Percentiles rank a stretch among this genome's conserved stretches.
phyloP scores from a whole-genome alignment of 2,888 invertebrate genomes.

The Hirtodrosophila cameraria region DNA sequence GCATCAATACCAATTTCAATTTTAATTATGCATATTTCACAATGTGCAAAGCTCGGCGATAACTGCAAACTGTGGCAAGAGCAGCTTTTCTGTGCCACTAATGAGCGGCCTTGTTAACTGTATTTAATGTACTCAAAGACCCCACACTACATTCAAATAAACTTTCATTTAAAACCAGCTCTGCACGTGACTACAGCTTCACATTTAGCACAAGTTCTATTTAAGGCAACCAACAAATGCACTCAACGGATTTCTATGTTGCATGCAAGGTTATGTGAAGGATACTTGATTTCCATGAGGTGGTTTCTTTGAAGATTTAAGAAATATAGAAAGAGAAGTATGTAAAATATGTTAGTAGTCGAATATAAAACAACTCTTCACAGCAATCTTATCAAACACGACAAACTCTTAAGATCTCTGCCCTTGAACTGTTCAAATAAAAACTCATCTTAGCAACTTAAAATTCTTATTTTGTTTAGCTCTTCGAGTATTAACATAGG shows the following conservation, averaged over 20 bases:
- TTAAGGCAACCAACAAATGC: constrained; percentile 8
- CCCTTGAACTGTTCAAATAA: too few species aligned
- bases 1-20: constrained; percentile 43
- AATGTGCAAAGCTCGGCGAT: too few species aligned
- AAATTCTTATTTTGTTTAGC: too few species aligned
- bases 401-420: too few species aligned
- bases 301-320: too few species aligned
- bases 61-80: not conserved
- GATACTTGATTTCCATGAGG: not conserved
- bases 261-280: not conserved
- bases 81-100: constrained; percentile 6
- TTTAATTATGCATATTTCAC: constrained; percentile 42
- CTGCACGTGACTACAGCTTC: not conserved
- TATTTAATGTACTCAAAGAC: not conserved
- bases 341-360: too few species aligned
- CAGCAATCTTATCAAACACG: too few species aligned
- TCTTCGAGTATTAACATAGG: too few species aligned
- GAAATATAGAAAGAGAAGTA: too few species aligned
- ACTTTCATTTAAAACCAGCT: constrained; percentile 2
- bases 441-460: too few species aligned
- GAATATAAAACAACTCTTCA: too few species aligned
- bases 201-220: not conserved
- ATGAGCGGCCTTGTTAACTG: constrained; percentile 19
- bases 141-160: not conserved
- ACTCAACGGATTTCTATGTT: too few species aligned